These are phyloP conservation scores for Tragelaphus oryx DNA, from an alignment of 2,797 vertebrate genomes.

Conservation along the genomic window DNA sequence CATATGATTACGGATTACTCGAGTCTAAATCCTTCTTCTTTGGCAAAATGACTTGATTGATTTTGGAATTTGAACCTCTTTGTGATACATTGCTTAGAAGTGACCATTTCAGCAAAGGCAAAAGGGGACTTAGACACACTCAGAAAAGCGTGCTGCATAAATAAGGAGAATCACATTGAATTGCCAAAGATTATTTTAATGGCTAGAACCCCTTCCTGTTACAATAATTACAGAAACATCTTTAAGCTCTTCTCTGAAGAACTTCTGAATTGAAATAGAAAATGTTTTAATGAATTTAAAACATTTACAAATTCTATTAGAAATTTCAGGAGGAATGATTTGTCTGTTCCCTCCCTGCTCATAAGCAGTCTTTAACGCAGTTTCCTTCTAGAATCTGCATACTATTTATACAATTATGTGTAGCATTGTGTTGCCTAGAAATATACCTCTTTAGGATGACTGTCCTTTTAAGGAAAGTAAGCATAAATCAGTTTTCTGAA, in stretches of 20 bases:
- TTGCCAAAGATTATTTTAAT: slow-evolving; percentile 81
- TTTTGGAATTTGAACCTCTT: slow-evolving; percentile 75
- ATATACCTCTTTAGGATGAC: slow-evolving; percentile 2
- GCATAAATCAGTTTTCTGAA: slow-evolving; percentile 11
- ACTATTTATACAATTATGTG: not conserved
- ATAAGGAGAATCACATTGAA: slow-evolving; percentile 74
- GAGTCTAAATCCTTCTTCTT: slow-evolving; percentile 69
- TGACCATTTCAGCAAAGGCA: slow-evolving; percentile 69
- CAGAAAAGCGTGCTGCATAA: slow-evolving; percentile 68
- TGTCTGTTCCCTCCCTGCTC: not conserved
- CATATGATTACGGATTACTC: slow-evolving; percentile 76
- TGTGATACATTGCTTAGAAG: slow-evolving; percentile 59
- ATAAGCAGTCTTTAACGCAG: slow-evolving; percentile 13
- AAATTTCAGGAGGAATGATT: slow-evolving; percentile 60
- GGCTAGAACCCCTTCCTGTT: slow-evolving; percentile 72
- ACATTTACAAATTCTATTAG: slow-evolving; percentile 64
- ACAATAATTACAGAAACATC: slow-evolving; percentile 76
- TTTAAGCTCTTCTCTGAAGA: slow-evolving; percentile 71
- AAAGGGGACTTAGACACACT: slow-evolving; percentile 38
- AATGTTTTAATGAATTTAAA: slow-evolving; percentile 69
- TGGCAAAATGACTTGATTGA: slow-evolving; percentile 74
- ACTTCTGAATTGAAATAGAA: slow-evolving; percentile 71
- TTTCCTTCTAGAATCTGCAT: not conserved
- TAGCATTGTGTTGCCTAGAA: not conserved
- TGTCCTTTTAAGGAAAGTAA: slow-evolving; percentile 34